Evolutionary conservation across 2,797 vertebrate genomes (phyloP), one percentile per base, ranked within the genome.

Genomic region (Iguana delicatissima): DNA sequence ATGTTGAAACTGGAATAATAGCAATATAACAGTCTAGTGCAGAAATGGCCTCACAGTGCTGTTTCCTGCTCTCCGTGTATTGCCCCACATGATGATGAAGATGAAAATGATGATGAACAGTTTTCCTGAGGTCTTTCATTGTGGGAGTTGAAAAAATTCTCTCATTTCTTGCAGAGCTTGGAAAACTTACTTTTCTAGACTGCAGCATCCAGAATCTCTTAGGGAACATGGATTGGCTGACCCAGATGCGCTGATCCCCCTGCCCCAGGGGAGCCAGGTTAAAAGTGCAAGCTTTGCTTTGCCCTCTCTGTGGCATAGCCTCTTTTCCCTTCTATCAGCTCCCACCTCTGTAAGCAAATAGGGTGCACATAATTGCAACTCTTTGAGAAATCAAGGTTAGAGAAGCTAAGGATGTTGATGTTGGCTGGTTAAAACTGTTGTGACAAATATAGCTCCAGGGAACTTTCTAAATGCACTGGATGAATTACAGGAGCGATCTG

Each of bases 301-400:
- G n/a, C 52, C 22, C 84, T 93, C 87, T 38, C 38, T 67, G 8
- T 76, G 80, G 13, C 81, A 0, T 29, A 13, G 52, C 29, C 90
- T 73, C 1, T 81, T 92, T 90, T 77, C 26, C 59, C 9, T 14
- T 81, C 91, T 89, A 13, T 76, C 6, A 32, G 2, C 5, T 14
- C 59, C 38, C 92, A n/a, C 29, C 50, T 91, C 87, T 62, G 46
- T 62, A 20, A 89, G 35, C 38, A 35, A 83, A 84, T 20, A 20
- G 57, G 46, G 0, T 22, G 7, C n/a, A 32, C 87, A 85, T 92
- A 35, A 88, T 93, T 90, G 35, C 42, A 88, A 46, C 86, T 74
- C 46, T 93, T 94, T 42, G 22, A 93, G 92, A 64, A 93, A 93
- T 72, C n/a, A 88, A 90, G 29, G 89, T 94, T 93, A 93, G 69